Evolutionary conservation across 2,797 vertebrate genomes (phyloP), one percentile per base, ranked within the genome.

Genomic region (Thamnophis elegans): DNA sequence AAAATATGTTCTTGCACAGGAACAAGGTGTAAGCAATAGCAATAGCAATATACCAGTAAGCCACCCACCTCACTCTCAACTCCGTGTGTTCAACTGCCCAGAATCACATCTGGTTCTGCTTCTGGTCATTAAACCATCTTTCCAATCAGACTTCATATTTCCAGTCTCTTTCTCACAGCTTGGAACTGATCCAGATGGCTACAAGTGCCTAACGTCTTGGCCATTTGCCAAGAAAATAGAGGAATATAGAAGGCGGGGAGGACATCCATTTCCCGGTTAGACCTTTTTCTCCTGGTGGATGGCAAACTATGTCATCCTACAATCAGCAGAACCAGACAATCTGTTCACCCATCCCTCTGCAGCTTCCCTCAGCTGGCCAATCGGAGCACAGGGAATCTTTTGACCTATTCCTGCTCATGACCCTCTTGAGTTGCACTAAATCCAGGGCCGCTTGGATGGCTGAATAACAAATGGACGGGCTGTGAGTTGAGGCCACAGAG

Each of bases 391-490:
- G 62, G 85, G 54, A 54, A 90, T 88, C 42, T 88, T 92, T 91
- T 89, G 89, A 60, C 92, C 65, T 0, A 7, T 90, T 94, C 92
- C 92, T 95, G 73, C 93, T 93, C 89, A 89, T 94, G 94, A 92
- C 0, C 3, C 91, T 28, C 0, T 2, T 60, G 90, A 88, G 58
- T 87, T 92, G 36, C 22, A 42, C 86, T 93, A n/a, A 94, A 93
- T 95, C 96, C 94, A 96, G 95, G 95, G 96, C 89, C 94, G 85
- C 94, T 93, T 93, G 96, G 92, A 90, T 97, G 95, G 87, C 92
- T 93, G 91, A 65, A 93, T 94, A 96, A 96, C 16, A 96, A 96
- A 97, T 58, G 92, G 91, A 87, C 93, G 94, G 95, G 88, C 90
- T 93, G 92, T 94, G 95, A 94, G 26, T 89, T 36, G 91, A 87